phyloP scores from a whole-genome alignment of 2,113 vertebrate genomes.

The Arizona elegans region DNA sequence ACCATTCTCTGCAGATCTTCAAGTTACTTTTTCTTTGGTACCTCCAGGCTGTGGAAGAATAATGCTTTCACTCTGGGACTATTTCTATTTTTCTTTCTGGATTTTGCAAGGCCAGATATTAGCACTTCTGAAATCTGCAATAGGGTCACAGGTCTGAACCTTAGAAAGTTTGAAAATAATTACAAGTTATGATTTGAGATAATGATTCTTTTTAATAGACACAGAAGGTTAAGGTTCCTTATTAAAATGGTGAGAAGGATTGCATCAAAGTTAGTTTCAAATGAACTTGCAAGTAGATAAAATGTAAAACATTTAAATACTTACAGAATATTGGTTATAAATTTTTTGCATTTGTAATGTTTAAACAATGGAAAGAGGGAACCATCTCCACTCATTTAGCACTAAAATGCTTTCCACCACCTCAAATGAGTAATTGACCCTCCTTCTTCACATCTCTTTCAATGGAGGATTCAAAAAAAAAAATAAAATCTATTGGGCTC shows the following conservation, averaged over 20 bases:
- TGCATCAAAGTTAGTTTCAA: not conserved
- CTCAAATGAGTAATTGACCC: not conserved
- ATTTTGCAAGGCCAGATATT: not conserved
- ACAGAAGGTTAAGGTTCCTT: not conserved
- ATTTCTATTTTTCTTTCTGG: not conserved
- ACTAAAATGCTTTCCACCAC: not conserved
- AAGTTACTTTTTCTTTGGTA: not conserved
- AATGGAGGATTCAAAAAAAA: not conserved
- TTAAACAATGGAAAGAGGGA: not conserved
- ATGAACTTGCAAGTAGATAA: not conserved
- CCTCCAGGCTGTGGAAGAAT: not conserved
- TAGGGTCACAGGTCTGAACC: not conserved
- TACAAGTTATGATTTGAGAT: not conserved
- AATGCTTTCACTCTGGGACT: not conserved
- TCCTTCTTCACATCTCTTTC: not conserved
- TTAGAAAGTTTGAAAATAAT: not conserved
- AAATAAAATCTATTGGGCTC: not conserved
- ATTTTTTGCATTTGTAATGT: not conserved
- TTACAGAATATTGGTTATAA: not conserved
- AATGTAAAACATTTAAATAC: not conserved
- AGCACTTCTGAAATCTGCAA: conserved; percentile 8
- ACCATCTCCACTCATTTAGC: not conserved
- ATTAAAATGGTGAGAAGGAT: not conserved
- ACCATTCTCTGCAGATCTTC: not conserved
- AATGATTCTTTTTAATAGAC: not conserved